Evolutionary conservation across 2,797 vertebrate genomes (phyloP).

Genomic region (Poeciliopsis gracilis): DNA sequence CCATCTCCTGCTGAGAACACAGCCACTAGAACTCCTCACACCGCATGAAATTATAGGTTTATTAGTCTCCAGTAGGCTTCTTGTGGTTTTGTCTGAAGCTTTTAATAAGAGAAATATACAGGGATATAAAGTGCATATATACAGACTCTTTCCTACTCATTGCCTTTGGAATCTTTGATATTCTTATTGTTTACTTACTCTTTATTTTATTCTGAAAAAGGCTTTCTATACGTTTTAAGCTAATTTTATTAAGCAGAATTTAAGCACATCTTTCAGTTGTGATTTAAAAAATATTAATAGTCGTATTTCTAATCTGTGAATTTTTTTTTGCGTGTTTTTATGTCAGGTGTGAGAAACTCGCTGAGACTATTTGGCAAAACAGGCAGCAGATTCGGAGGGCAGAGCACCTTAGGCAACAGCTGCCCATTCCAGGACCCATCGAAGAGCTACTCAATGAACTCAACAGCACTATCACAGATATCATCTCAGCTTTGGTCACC

Average conservation of each 20-base stretch:
- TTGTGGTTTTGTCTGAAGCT: slow-evolving; percentile 32
- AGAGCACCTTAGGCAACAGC: slow-evolving; percentile 93
- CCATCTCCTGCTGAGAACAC: slow-evolving; percentile 54
- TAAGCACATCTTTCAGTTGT: neutral
- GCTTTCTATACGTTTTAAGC: neutral
- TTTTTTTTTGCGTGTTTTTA: neutral
- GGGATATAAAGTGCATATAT: neutral
- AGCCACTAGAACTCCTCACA: slow-evolving; percentile 23
- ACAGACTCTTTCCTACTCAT: slow-evolving; percentile 5
- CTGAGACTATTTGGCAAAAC: slow-evolving; percentile 95
- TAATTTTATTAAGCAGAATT: neutral
- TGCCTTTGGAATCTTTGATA: slow-evolving; percentile 1
- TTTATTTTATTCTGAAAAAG: neutral
- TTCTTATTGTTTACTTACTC: neutral
- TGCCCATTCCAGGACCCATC: slow-evolving; percentile 92
- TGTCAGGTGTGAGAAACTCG: slow-evolving; percentile 92
- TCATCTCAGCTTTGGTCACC: slow-evolving; percentile 95
- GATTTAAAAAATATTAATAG: neutral
- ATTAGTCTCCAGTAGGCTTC: slow-evolving; percentile 40
- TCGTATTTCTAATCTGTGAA: neutral
- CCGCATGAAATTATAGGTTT: slow-evolving; percentile 54
- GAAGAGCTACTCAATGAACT: slow-evolving; percentile 93
- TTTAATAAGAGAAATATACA: slow-evolving; percentile 8
- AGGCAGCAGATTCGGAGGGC: slow-evolving; percentile 91
- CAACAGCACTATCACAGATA: slow-evolving; percentile 92